Evolutionary conservation across 2,113 vertebrate genomes (phyloP).

Genomic region (Tyrannus savana): DNA sequence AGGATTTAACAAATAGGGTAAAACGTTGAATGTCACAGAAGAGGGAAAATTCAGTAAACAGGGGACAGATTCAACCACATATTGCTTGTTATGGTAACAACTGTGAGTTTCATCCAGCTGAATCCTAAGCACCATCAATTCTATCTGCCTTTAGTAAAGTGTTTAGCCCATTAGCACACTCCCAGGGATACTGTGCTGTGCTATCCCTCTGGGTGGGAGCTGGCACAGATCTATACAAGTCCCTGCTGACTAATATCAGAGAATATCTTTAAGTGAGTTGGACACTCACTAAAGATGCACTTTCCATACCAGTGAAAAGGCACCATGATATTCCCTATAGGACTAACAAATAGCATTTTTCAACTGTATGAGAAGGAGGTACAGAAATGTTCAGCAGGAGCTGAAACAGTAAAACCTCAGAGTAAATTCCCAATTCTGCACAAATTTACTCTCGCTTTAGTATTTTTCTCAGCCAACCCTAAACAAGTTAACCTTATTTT

Average conservation of each 20-base stretch:
- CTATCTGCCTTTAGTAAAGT: not conserved
- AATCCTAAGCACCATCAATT: not conserved
- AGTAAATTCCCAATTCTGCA: not conserved
- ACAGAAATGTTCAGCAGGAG: not conserved
- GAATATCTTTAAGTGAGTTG: not conserved
- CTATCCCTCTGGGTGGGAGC: not conserved
- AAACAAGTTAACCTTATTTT: not conserved
- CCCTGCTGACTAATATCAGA: not conserved
- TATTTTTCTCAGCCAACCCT: not conserved
- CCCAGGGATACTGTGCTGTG: not conserved
- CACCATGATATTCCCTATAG: not conserved
- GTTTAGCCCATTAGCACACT: not conserved
- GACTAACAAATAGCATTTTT: not conserved
- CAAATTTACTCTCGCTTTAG: not conserved
- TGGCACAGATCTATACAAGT: accelerated
- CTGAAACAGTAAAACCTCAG: not conserved
- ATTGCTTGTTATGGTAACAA: not conserved
- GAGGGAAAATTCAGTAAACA: not conserved
- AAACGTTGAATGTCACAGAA: not conserved
- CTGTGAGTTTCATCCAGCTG: not conserved
- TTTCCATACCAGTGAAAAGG: not conserved
- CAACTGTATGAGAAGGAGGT: not conserved
- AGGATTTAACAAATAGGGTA: not conserved
- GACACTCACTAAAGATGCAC: not conserved
- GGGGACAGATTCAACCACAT: not conserved